Conservation (phyloP, 1,140 invertebrate species). For the Anastrepha obliqua region DNA sequence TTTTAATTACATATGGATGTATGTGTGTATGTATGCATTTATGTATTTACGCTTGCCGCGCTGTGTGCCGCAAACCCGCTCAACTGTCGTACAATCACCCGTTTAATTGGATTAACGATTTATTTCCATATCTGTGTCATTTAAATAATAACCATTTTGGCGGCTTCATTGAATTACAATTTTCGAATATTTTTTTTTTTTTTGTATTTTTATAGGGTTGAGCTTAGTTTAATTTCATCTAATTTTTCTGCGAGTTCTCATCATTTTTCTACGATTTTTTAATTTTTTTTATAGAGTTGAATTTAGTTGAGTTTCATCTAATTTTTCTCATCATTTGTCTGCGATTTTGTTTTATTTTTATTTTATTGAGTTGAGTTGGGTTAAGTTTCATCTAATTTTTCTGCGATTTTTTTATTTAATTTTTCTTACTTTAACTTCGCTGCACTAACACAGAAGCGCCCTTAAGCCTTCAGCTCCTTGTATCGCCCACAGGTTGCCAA, state of each 20-base stretch:
- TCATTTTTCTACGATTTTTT: neutral
- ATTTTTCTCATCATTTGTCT: too few relatives aligned
- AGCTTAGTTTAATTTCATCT: neutral
- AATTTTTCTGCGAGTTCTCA: neutral
- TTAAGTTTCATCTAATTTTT: neutral
- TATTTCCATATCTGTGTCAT: conserved; percentile 57
- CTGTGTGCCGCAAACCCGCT: neutral
- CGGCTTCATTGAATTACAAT: conserved; percentile 28
- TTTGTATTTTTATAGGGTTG: neutral
- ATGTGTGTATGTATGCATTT: neutral
- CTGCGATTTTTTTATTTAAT: neutral
- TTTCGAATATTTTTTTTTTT: neutral
- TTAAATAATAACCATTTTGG: conserved; percentile 53
- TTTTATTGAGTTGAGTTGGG: neutral
- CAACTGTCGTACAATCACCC: conserved; percentile 33
- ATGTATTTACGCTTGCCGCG: neutral
- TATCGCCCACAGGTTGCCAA: too few relatives aligned
- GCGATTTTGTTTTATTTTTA: neutral
- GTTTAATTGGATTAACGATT: conserved; percentile 58
- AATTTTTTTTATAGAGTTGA: neutral
- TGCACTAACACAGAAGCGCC: neutral
- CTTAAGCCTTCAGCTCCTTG: too few relatives aligned
- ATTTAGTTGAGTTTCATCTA: neutral
- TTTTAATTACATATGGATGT: neutral
- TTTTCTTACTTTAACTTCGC: neutral